Evolutionary conservation across 1,140 invertebrate species (phyloP).

Genomic region (Euglossa dilemma): DNA sequence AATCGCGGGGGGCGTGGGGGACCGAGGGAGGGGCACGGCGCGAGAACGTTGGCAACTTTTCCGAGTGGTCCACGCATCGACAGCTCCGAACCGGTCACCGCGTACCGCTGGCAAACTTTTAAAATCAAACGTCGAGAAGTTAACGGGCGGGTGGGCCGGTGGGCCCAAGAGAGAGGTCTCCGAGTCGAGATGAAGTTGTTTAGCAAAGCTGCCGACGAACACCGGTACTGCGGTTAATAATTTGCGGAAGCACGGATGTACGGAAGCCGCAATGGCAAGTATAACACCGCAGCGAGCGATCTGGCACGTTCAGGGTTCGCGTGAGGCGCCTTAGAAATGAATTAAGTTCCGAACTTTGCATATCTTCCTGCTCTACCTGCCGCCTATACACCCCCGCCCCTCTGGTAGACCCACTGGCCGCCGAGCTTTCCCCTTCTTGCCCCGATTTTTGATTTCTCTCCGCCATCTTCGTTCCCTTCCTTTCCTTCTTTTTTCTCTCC

Average conservation of each 20-base stretch:
- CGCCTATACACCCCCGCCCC: constrained; percentile 46
- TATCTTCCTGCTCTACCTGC: constrained; percentile 67
- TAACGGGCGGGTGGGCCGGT: no score
- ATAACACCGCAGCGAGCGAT: constrained; percentile 66
- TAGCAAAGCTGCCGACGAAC: constrained; percentile 23
- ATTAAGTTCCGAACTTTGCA: constrained; percentile 78
- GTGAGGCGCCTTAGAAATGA: constrained; percentile 77
- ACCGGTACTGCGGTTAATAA: constrained; percentile 64
- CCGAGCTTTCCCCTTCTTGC: not conserved
- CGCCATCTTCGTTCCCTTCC: not conserved
- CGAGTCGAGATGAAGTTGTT: constrained; percentile 45
- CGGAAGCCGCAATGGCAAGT: constrained; percentile 60
- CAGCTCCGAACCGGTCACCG: not conserved
- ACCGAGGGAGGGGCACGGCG: not conserved
- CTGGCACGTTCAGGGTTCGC: constrained; percentile 72
- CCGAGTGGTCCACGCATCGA: not conserved
- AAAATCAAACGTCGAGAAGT: constrained; percentile 12
- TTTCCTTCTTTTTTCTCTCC: not conserved
- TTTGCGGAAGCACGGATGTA: constrained; percentile 58
- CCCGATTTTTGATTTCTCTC: not conserved
- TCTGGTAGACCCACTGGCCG: not conserved
- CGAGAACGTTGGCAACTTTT: not conserved
- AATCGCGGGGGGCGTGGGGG: not conserved
- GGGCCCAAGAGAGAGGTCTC: not conserved
- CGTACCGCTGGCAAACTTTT: constrained; percentile 13